Conservation (phyloP, 2,888 invertebrate genomes). For the Drosophila paranaensis region DNA sequence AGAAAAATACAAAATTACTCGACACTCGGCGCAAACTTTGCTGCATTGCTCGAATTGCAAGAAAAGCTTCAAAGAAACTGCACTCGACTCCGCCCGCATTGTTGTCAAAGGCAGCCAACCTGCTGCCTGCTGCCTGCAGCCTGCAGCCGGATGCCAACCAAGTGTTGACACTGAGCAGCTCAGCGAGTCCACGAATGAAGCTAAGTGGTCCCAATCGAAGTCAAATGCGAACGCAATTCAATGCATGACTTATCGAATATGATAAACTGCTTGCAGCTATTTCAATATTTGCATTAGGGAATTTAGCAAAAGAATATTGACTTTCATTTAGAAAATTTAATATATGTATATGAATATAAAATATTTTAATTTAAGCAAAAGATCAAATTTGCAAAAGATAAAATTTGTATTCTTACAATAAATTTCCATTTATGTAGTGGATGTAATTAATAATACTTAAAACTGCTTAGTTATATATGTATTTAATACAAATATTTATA, state of each 20-base stretch:
- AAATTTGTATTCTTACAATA: too few species aligned
- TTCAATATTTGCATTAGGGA: background rate
- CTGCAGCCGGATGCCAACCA: background rate
- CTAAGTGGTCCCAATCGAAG: constrained; percentile 20
- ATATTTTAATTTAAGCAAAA: too few species aligned
- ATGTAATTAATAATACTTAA: too few species aligned
- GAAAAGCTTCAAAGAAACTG: constrained; percentile 38
- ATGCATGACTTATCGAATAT: background rate
- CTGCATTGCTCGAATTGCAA: constrained; percentile 64
- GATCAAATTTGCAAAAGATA: too few species aligned
- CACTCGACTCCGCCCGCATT: constrained; percentile 45
- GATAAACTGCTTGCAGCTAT: background rate
- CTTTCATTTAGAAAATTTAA: too few species aligned
- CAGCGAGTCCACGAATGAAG: background rate
- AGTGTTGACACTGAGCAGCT: constrained; percentile 18
- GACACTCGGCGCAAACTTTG: constrained; percentile 33
- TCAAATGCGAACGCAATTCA: constrained; percentile 9
- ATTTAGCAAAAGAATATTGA: too few species aligned
- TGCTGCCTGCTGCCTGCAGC: background rate
- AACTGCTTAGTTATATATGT: too few species aligned
- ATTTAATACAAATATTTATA: too few species aligned
- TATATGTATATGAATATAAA: too few species aligned
- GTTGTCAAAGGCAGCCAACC: constrained; percentile 43
- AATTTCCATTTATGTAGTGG: too few species aligned
- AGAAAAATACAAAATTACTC: constrained; percentile 16